A percentile compares a stretch with the other conserved stretches of the same genome.
These are phyloP conservation scores for Drosophila algonquin DNA, from an alignment of 2,888 invertebrate species.

Conservation along the genomic window DNA sequence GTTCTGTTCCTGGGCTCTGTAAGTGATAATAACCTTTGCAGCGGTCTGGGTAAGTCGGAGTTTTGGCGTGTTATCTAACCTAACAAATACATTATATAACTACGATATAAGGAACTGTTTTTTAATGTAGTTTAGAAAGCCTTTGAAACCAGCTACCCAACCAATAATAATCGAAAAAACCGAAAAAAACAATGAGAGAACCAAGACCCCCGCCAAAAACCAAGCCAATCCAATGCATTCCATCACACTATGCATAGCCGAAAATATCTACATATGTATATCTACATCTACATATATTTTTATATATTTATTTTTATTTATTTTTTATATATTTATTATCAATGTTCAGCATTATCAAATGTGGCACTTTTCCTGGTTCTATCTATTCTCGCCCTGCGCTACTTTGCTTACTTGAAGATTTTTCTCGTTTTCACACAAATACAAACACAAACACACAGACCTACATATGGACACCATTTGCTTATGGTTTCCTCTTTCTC, in stretches of 20 bases:
- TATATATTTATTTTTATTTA: constrained; percentile 6
- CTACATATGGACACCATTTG: constrained; percentile 40
- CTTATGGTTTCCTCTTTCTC: constrained; percentile 53
- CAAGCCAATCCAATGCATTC: constrained; percentile 31
- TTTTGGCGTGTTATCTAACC: constrained; percentile 54
- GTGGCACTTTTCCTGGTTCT: constrained; percentile 34
- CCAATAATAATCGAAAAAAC: constrained; percentile 2
- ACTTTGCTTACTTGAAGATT: constrained; percentile 50
- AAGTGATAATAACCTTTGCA: constrained; percentile 59
- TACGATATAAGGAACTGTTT: constrained; percentile 58
- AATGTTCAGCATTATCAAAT: constrained; percentile 17
- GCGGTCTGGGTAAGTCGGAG: constrained; percentile 72
- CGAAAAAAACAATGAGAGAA: constrained; percentile 12
- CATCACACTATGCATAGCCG: constrained; percentile 12
- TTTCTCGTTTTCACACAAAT: constrained; percentile 34
- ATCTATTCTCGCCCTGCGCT: constrained; percentile 29
- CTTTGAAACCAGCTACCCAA: constrained; percentile 66
- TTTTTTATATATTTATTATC: constrained; percentile 13
- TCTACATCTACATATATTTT: constrained; percentile 1
- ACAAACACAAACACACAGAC: constrained; percentile 35
- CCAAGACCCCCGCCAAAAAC: constrained; percentile 21
- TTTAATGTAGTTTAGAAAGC: constrained; percentile 68
- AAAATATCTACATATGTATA: neutral
- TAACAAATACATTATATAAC: constrained; percentile 49
- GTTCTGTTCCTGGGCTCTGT: constrained; percentile 43